Evolutionary conservation across 2,797 vertebrate species (phyloP), one percentile per base, ranked within the genome.

Genomic region (Sebastes ruberrimus): DNA sequence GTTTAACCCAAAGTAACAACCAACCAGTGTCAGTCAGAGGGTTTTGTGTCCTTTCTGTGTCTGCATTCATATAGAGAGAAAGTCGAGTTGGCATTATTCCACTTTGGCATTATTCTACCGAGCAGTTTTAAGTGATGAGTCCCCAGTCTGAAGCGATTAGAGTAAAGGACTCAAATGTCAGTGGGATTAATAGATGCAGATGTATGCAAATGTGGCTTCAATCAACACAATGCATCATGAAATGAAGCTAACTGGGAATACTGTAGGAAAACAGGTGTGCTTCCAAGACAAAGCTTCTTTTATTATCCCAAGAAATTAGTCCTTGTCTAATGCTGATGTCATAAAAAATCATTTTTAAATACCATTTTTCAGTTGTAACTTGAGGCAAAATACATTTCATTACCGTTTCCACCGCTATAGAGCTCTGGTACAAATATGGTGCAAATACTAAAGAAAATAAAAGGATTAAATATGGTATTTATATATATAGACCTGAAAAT

Each of bases 401-500:
- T 30, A 53, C 38, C 11, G 33, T 16, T 80, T 86, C 71, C 64
- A 33, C 53, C 28, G 25, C 65, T 62, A 1, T 13, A 28, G 5
- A 8, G 33, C 62, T 56, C 0, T n/a, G 30, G 28, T 38, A 25
- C 3, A 64, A 76, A 25, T 10, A 56, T 38, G 20, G 46, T 60
- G 27, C 32, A 61, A 62, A 52, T 52, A 52, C 49, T 52, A 52
- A 52, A n/a, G 49, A 63, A 85, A 80, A 69, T 6, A 7, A 55
- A 56, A 35, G 13, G 46, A 53, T 80, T 73, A 56, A 76, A 74
- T 71, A 25, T 23, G 59, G 28, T 53, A 10, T 22, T 35, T 53
- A 23, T 22, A 46, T 53, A 23, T 68, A 18, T 28, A 64, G 60
- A 71, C 65, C 65, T 84, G 23, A 33, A 79, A 81, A 74, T 71